phyloP scores from a whole-genome alignment of 2,113 vertebrate species.

The Ceyx cyanopectus region DNA sequence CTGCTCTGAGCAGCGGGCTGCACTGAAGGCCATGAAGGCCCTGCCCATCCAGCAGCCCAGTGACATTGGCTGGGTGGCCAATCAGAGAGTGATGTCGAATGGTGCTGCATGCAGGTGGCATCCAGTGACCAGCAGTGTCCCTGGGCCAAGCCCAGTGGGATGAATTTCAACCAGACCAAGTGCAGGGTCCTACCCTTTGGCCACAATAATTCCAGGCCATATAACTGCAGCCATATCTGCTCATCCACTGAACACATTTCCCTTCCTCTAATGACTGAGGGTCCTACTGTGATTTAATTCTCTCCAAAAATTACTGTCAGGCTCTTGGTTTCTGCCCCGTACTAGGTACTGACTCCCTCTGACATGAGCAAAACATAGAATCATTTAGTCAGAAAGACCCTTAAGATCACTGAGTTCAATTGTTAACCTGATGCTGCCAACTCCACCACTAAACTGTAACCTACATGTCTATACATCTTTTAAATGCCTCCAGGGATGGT shows the following conservation, averaged over 20 bases:
- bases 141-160: too few relatives aligned
- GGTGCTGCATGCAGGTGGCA: too few relatives aligned
- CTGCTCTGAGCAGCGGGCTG: neutral
- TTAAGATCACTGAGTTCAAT: neutral
- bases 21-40: neutral
- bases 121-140: too few relatives aligned
- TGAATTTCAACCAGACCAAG: too few relatives aligned
- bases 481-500: neutral
- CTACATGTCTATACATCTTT: neutral
- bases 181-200: too few relatives aligned
- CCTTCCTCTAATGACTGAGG: neutral
- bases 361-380: neutral
- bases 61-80: too few relatives aligned
- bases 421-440: neutral
- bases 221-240: neutral
- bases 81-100: too few relatives aligned
- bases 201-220: too few relatives aligned
- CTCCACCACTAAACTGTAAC: neutral
- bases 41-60: neutral
- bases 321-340: neutral
- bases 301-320: neutral
- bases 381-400: neutral
- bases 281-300: fast-evolving
- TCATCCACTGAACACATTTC: neutral
- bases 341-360: neutral